Conservation (phyloP, 2,797 vertebrate genomes). For the Cynopterus sphinx region DNA sequence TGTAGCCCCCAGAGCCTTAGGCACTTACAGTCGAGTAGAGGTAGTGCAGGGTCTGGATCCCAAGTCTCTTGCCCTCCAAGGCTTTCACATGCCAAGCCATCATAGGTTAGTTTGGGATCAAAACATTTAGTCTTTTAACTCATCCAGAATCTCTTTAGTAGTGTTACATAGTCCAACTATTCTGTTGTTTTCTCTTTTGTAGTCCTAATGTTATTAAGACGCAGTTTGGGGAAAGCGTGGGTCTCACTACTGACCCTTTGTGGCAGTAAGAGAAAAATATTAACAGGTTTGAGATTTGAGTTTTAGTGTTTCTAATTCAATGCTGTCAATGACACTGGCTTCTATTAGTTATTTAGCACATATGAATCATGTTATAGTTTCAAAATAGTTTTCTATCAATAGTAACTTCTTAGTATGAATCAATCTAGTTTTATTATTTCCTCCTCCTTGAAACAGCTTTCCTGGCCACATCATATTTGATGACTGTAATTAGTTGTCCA, state of each 20-base stretch:
- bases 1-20: neutral
- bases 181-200: conserved; percentile 3
- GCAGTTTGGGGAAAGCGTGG: neutral
- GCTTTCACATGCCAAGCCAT: neutral
- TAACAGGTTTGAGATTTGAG: conserved; percentile 37
- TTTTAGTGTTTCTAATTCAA: conserved; percentile 67
- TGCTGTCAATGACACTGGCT: conserved; percentile 51
- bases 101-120: neutral
- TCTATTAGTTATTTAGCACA: conserved; percentile 71
- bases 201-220: neutral
- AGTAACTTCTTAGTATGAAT: conserved; percentile 67
- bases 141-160: neutral
- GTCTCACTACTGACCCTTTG: conserved; percentile 65
- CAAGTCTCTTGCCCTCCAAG: neutral
- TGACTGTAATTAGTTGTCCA: neutral
- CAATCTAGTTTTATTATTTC: conserved; percentile 70
- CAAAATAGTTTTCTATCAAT: conserved; percentile 77
- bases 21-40: neutral
- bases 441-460: conserved; percentile 31
- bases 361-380: conserved; percentile 75
- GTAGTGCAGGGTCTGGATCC: neutral
- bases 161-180: neutral
- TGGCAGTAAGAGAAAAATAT: conserved; percentile 40
- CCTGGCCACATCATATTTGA: conserved; percentile 38
- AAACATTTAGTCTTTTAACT: neutral